phyloP scores from a whole-genome alignment of 2,888 invertebrate genomes.

The Lutraria lutraria region DNA sequence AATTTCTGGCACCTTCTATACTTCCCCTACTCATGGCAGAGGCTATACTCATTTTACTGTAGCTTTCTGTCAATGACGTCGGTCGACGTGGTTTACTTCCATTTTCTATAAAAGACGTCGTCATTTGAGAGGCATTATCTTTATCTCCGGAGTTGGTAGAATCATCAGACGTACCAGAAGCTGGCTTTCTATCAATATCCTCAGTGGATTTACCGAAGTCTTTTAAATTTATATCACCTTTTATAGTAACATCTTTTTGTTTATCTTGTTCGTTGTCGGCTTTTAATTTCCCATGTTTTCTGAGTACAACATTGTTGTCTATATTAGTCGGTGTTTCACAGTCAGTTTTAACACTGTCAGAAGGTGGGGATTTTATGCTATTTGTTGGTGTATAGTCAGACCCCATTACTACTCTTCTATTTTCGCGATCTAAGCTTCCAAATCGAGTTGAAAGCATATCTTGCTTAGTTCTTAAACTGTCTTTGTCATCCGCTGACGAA shows the following conservation, averaged over 20 bases:
- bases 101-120: conserved; percentile 79
- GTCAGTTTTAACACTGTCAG: conserved; percentile 54
- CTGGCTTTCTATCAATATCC: conserved; percentile 70
- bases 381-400: conserved; percentile 65
- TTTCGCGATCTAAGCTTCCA: conserved; percentile 59
- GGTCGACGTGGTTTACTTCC: conserved; percentile 76
- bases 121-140: conserved; percentile 64
- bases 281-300: conserved; percentile 50
- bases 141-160: conserved; percentile 69
- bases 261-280: conserved; percentile 23
- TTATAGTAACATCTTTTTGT: conserved; percentile 21
- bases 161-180: conserved; percentile 76
- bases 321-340: conserved; percentile 68
- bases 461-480: conserved; percentile 74
- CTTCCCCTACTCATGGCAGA: conserved; percentile 55
- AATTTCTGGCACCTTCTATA: conserved; percentile 49
- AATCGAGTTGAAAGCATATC: conserved; percentile 75
- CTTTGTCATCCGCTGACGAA: conserved; percentile 55
- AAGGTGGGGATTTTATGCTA: conserved; percentile 66
- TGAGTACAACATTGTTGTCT: conserved; percentile 48
- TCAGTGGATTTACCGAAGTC: conserved; percentile 55
- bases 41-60: conserved; percentile 70
- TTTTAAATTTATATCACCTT: conserved; percentile 60
- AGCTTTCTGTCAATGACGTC: conserved; percentile 79
- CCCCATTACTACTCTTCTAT: conserved; percentile 66